These are phyloP conservation scores for Pimephales promelas DNA, from an alignment of 2,113 vertebrate genomes.

Conservation along the genomic window DNA sequence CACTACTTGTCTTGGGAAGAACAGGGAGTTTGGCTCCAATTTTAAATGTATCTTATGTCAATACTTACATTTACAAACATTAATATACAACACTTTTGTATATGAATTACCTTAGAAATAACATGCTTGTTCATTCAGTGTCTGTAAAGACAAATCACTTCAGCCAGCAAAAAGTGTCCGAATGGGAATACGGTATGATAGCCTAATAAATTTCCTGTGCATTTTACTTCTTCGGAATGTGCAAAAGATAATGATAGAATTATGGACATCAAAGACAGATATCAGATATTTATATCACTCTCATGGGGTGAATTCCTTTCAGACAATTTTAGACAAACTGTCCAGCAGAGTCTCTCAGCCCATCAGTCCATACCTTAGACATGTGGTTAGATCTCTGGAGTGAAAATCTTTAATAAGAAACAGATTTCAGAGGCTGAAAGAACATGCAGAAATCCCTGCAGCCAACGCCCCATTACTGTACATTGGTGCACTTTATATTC, in stretches of 20 bases:
- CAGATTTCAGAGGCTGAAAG: slow-evolving; percentile 44
- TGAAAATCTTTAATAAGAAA: slow-evolving; percentile 51
- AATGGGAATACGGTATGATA: neutral
- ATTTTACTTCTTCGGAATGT: neutral
- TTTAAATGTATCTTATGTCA: neutral
- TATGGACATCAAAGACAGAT: slow-evolving; percentile 23
- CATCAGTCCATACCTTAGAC: neutral
- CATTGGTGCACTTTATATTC: neutral
- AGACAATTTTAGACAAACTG: slow-evolving; percentile 34
- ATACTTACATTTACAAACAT: no score
- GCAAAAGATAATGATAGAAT: neutral
- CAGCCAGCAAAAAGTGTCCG: neutral
- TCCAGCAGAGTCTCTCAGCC: slow-evolving; percentile 8
- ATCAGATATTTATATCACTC: neutral
- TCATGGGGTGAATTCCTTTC: slow-evolving; percentile 23
- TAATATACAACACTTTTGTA: neutral
- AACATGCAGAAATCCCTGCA: slow-evolving; percentile 37
- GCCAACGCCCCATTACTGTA: slow-evolving; percentile 46
- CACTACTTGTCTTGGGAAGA: neutral
- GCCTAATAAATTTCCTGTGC: slow-evolving; percentile 1
- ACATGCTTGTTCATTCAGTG: neutral
- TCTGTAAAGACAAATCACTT: neutral
- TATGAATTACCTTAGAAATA: neutral
- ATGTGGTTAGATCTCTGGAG: slow-evolving; percentile 23
- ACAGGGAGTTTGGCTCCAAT: neutral